Evolutionary conservation across 2,113 vertebrate species (phyloP).

Genomic region (Crypturellus undulatus): DNA sequence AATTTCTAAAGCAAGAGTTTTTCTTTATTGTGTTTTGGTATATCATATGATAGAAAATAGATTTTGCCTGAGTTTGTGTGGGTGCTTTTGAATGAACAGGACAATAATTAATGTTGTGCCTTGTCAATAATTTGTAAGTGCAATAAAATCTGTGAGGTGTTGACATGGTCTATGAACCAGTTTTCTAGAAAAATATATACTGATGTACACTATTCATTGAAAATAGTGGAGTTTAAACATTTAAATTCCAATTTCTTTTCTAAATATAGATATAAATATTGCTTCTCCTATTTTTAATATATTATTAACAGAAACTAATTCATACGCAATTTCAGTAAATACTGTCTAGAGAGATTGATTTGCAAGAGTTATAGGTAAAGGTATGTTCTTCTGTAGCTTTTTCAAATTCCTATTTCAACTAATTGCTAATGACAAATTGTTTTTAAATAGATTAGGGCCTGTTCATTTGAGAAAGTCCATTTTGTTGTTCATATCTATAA

Average conservation of each 20-base stretch:
- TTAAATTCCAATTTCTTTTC: background rate
- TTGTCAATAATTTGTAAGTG: background rate
- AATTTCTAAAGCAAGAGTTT: background rate
- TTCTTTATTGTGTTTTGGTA: background rate
- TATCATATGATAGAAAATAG: background rate
- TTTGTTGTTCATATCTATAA: background rate
- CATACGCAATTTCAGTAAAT: background rate
- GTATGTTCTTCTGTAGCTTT: background rate
- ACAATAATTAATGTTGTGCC: background rate
- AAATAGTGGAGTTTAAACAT: background rate
- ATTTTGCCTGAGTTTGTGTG: background rate
- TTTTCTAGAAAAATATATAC: accelerated
- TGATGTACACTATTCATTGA: accelerated
- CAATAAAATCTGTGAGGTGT: background rate
- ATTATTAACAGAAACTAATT: background rate
- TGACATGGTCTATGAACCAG: background rate
- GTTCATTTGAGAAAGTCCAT: background rate
- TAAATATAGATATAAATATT: background rate
- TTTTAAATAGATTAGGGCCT: background rate
- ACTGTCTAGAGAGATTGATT: background rate
- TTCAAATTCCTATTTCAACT: background rate
- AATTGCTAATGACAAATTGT: too few relatives aligned
- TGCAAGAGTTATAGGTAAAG: background rate
- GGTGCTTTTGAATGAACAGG: background rate
- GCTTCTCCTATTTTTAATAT: background rate